A percentile compares a stretch with the other conserved stretches of the same genome.
Conservation (phyloP, 2,113 vertebrate species). For the Phalacrocorax aristotelis region DNA sequence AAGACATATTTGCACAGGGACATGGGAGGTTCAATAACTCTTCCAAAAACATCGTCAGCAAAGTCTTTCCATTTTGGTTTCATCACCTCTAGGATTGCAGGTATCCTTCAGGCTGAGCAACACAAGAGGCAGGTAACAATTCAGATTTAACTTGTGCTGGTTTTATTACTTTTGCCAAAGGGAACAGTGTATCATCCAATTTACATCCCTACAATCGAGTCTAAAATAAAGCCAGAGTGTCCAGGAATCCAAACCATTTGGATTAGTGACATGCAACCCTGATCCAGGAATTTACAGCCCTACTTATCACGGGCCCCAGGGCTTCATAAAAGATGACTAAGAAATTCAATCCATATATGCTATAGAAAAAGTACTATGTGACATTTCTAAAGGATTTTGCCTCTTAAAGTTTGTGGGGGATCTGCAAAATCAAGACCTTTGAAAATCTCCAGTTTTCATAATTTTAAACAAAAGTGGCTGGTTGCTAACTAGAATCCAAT, state of each 20-base stretch:
- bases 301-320: background rate
- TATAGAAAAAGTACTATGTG: background rate
- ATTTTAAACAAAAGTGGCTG: background rate
- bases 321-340: background rate
- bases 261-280: background rate
- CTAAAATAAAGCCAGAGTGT: background rate
- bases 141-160: background rate
- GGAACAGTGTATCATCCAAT: background rate
- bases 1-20: background rate
- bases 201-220: background rate
- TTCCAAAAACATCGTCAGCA: background rate
- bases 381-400: background rate
- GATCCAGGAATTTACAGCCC: background rate
- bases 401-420: background rate
- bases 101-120: background rate
- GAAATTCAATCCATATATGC: background rate
- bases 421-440: background rate
- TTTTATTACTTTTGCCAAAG: slow-evolving; percentile 12
- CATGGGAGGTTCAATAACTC: background rate
- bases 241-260: background rate
- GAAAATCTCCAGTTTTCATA: background rate
- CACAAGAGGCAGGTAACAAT: background rate
- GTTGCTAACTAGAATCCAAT: background rate
- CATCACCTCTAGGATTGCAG: background rate
- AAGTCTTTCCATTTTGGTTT: background rate